phyloP scores from a whole-genome alignment of 2,113 vertebrate species.

The Prietella phreatophila region DNA sequence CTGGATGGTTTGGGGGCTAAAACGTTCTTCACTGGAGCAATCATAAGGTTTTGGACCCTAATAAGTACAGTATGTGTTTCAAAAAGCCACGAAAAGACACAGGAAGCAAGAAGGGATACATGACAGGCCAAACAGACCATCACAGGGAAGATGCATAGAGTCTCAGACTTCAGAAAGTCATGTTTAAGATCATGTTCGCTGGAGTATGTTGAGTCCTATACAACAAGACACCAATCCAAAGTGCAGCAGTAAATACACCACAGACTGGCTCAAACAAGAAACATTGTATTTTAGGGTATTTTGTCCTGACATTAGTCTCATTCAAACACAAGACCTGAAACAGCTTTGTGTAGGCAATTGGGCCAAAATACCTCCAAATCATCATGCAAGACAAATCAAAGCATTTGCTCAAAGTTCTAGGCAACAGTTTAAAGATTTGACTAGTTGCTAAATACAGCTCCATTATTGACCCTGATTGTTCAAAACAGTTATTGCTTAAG shows the following conservation, averaged over 20 bases:
- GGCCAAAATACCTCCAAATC: neutral
- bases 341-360: neutral
- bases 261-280: neutral
- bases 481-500: neutral
- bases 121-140: constrained; percentile 14
- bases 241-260: neutral
- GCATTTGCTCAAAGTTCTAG: neutral
- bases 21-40: neutral
- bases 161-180: neutral
- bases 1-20: neutral
- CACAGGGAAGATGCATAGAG: neutral
- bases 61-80: neutral
- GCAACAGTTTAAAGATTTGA: neutral
- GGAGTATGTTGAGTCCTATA: neutral
- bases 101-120: neutral
- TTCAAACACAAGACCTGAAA: neutral
- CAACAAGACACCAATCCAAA: neutral
- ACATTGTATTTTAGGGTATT: neutral
- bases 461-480: neutral
- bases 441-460: neutral
- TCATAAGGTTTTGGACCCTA: neutral
- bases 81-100: neutral
- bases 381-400: neutral
- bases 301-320: neutral
- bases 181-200: neutral